Conservation (phyloP, 2,113 vertebrate species). For the Syngnathus scovelli region DNA sequence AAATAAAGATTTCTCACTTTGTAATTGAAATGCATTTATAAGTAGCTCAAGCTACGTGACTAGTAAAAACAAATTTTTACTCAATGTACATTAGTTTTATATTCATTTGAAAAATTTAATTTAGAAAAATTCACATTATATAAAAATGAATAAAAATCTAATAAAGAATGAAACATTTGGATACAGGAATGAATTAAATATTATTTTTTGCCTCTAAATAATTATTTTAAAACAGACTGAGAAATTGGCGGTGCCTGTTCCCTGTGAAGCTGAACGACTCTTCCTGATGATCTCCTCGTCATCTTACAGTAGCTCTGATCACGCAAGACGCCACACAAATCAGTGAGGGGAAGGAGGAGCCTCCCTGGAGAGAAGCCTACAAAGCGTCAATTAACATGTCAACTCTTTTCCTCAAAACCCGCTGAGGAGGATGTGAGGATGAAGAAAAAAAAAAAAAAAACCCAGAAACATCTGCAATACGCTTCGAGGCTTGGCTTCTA, state of each 20-base stretch:
- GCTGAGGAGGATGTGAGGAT: slow-evolving; percentile 8
- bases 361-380: slow-evolving; percentile 20
- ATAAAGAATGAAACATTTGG: not conserved
- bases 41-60: no score
- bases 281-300: slow-evolving; percentile 2
- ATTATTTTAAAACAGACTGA: not conserved
- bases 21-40: no score
- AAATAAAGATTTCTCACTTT: no score
- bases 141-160: not conserved
- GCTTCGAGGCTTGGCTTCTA: not conserved
- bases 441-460: not conserved
- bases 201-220: no score
- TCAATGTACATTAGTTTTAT: no score
- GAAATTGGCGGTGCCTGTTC: not conserved
- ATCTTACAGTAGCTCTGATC: slow-evolving; percentile 38
- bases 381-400: slow-evolving; percentile 54
- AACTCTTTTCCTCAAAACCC: slow-evolving; percentile 19
- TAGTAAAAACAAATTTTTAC: no score
- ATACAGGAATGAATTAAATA: not conserved
- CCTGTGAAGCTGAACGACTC: not conserved
- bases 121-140: not conserved
- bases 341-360: slow-evolving; percentile 8
- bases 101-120: no score
- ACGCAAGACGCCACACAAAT: slow-evolving; percentile 49
- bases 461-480: not conserved